phyloP scores from a whole-genome alignment of 2,797 vertebrate genomes.

The Danio jaintianensis region DNA sequence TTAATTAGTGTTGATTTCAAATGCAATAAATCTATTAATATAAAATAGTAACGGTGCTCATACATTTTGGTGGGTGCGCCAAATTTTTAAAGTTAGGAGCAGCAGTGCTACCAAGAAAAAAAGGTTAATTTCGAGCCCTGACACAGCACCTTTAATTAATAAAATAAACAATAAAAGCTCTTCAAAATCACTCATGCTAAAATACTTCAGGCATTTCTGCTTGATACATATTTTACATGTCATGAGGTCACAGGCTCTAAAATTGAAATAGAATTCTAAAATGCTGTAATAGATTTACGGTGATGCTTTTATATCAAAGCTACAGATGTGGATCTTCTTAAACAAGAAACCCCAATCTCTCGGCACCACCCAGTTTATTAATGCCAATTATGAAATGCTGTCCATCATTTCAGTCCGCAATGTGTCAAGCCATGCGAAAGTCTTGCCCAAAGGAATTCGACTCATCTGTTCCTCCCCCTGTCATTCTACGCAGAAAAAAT shows the following conservation, averaged over 20 bases:
- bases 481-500: slow-evolving; percentile 67
- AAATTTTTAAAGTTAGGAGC: too few relatives aligned
- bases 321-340: slow-evolving; percentile 64
- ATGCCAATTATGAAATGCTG: slow-evolving; percentile 57
- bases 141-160: too few relatives aligned
- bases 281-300: slow-evolving; percentile 58
- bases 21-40: too few relatives aligned
- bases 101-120: too few relatives aligned
- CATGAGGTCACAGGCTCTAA: not conserved
- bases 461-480: slow-evolving; percentile 62
- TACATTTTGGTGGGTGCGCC: too few relatives aligned
- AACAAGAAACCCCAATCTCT: slow-evolving; percentile 52
- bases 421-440: slow-evolving; percentile 51
- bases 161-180: not conserved
- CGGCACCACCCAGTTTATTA: slow-evolving; percentile 53
- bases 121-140: too few relatives aligned
- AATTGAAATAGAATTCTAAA: too few relatives aligned
- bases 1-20: too few relatives aligned
- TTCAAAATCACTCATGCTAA: not conserved
- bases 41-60: too few relatives aligned
- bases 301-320: slow-evolving; percentile 23
- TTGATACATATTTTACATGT: not conserved
- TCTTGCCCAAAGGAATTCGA: slow-evolving; percentile 50
- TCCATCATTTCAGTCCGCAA: slow-evolving; percentile 52
- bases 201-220: not conserved